Base-by-base conservation (phyloP, 2,797 vertebrate species). In the Pyrocephalus nanus region DNA sequence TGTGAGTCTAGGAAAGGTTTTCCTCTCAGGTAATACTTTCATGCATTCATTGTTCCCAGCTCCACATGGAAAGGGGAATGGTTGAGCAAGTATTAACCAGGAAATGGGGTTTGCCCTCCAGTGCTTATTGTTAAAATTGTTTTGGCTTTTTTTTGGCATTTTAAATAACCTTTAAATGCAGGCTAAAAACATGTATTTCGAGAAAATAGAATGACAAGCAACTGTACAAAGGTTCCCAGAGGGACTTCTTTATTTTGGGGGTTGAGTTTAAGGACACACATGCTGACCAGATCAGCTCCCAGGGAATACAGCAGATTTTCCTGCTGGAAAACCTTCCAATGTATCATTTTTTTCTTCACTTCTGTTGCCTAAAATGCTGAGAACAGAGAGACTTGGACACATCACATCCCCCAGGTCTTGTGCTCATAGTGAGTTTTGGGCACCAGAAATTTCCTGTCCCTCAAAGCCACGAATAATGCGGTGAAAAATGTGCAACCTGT, bases 381-480 rank as follows among this genome's bases (percentile, higher is more conserved):
- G 34, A 38, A 32, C 18, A 21, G 26, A 70, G 75, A 43, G 19
- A 30, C 19, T 62, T 12, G 34, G 51, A 20, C 47, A 22, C 51
- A 20, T 45, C 42, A 11, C 2, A 2, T 64, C 75, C 48, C 36
- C 34, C 58, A 36, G 36, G 61, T 13, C 57, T 47, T 51, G 27
- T 20, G 23, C 11, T 38, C 0, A 0, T 9, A 8, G 27, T 6
- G 70, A 53, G 32, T 34, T 60, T 27, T 15, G 36, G 55, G 27
- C 43, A 26, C 10, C 11, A 64, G 48, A n/a, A 22, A n/a, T 66
- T 25, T 57, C 50, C 36, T 19, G 21, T 34, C 42, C 53, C 55
- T 70, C 51, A 18, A n/a, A 47, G 71, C 36, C 51, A 45, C 34
- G 66, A 58, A 62, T 18, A 32, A 34, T 32, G 5, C 48, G 25